Conservation (phyloP, 1,140 invertebrate genomes). For the Atta colombica region DNA sequence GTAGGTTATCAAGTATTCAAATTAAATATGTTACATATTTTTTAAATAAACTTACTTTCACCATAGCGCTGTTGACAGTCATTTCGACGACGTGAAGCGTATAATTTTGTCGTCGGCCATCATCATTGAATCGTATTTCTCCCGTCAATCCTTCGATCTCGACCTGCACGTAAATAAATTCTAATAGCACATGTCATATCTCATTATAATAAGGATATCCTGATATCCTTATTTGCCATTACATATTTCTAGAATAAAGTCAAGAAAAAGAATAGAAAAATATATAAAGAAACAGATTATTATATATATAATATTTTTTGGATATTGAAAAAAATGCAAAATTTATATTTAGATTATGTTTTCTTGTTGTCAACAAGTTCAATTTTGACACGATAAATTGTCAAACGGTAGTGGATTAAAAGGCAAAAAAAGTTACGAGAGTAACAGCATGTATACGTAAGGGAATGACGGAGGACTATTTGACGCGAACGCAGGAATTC, state of each 20-base stretch:
- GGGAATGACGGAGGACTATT: slow-evolving; percentile 65
- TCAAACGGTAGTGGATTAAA: slow-evolving; percentile 29
- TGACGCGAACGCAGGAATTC: slow-evolving; percentile 74
- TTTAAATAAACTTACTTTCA: slow-evolving; percentile 89
- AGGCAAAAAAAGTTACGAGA: slow-evolving; percentile 9
- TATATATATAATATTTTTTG: neutral
- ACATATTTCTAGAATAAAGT: neutral
- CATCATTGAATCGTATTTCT: slow-evolving; percentile 94
- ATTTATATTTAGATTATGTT: neutral
- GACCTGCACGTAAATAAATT: slow-evolving; percentile 88
- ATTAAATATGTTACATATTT: neutral
- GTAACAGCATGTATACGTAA: slow-evolving; percentile 55
- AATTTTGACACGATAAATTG: slow-evolving; percentile 24
- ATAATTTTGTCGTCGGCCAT: slow-evolving; percentile 95
- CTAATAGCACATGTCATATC: neutral
- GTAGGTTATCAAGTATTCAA: neutral
- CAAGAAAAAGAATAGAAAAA: neutral
- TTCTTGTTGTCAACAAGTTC: neutral
- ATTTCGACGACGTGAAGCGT: slow-evolving; percentile 97
- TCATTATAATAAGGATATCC: neutral
- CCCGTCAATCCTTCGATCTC: slow-evolving; percentile 97
- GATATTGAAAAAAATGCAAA: neutral
- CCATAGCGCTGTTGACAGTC: slow-evolving; percentile 94
- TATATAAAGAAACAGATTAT: neutral
- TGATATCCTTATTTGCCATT: neutral